Percentiles rank a stretch among this genome's conserved stretches.
Conservation (phyloP, 2,888 invertebrate species). For the Dynastes grantii region DNA sequence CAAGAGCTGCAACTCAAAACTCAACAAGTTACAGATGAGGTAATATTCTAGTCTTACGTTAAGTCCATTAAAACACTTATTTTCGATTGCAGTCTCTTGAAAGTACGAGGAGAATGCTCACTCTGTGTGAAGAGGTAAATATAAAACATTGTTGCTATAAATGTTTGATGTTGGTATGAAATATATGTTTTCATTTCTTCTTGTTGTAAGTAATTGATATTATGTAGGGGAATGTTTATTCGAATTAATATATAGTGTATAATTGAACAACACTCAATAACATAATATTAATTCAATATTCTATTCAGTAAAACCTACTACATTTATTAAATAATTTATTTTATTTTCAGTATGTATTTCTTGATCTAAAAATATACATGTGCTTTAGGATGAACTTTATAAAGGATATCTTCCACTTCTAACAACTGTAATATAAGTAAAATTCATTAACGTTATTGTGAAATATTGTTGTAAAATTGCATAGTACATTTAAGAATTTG, state of each 20-base stretch:
- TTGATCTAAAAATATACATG: slow-evolving; percentile 40
- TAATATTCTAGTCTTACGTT: slow-evolving; percentile 68
- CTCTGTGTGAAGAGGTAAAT: slow-evolving; percentile 94
- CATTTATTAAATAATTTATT: slow-evolving; percentile 38
- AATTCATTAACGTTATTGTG: not conserved
- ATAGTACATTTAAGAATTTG: not conserved
- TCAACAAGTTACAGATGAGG: slow-evolving; percentile 92
- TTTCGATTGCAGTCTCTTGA: slow-evolving; percentile 86
- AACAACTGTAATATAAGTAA: slow-evolving; percentile 27
- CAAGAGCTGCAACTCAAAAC: slow-evolving; percentile 91
- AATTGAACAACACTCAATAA: not conserved
- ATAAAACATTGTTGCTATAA: slow-evolving; percentile 51
- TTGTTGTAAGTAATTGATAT: slow-evolving; percentile 41
- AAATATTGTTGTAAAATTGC: not conserved
- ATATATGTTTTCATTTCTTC: slow-evolving; percentile 46
- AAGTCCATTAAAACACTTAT: slow-evolving; percentile 31
- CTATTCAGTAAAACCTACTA: slow-evolving; percentile 14
- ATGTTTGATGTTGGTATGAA: slow-evolving; percentile 53
- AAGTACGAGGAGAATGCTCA: slow-evolving; percentile 93
- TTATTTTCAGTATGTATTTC: slow-evolving; percentile 40
- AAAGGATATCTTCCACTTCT: slow-evolving; percentile 47
- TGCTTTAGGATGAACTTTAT: slow-evolving; percentile 50
- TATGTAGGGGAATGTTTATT: slow-evolving; percentile 17
- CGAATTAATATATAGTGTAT: not conserved
- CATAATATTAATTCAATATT: slow-evolving; percentile 36